These are phyloP conservation scores for Drosophila monieri DNA, from an alignment of 2,888 invertebrate species.

Conservation along the genomic window DNA sequence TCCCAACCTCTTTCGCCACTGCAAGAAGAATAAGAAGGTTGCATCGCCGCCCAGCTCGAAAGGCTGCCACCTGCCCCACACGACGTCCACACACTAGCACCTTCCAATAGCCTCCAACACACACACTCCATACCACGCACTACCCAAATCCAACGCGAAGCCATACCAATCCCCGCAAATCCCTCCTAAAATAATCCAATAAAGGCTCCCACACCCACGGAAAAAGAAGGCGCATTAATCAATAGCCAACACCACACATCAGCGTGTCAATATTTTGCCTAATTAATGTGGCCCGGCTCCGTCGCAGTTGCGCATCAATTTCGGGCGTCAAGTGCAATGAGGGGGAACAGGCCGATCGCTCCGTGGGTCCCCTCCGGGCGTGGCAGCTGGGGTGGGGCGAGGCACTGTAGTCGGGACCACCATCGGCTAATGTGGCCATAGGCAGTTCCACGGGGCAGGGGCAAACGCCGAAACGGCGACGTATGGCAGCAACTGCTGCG, in stretches of 20 bases:
- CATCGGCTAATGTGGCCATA: slow-evolving; percentile 63
- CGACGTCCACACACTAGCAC: neutral
- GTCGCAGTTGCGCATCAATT: slow-evolving; percentile 66
- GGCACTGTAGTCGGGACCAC: slow-evolving; percentile 55
- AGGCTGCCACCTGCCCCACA: slow-evolving; percentile 1
- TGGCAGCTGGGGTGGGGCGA: slow-evolving; percentile 1
- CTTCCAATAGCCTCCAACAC: neutral
- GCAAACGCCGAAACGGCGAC: slow-evolving; percentile 28
- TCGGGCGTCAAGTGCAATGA: slow-evolving; percentile 70
- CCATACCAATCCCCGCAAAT: slow-evolving; percentile 10
- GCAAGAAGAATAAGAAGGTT: slow-evolving; percentile 1
- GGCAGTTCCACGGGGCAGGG: slow-evolving; percentile 5
- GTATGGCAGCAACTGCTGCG: slow-evolving; percentile 74
- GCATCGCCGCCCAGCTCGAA: neutral
- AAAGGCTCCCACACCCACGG: slow-evolving; percentile 29
- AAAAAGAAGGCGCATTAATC: slow-evolving; percentile 56
- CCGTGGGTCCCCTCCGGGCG: slow-evolving; percentile 46
- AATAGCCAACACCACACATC: slow-evolving; percentile 60
- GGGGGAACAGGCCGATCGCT: slow-evolving; percentile 41
- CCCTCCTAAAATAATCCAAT: slow-evolving; percentile 39
- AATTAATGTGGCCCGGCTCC: slow-evolving; percentile 69
- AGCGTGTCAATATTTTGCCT: slow-evolving; percentile 74
- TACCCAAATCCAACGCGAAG: slow-evolving; percentile 7
- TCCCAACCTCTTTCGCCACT: slow-evolving; percentile 31
- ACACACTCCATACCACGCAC: slow-evolving; percentile 4